phyloP scores from a whole-genome alignment of 64 coral and sea anemone species.

The Actinia tenebrosa region DNA sequence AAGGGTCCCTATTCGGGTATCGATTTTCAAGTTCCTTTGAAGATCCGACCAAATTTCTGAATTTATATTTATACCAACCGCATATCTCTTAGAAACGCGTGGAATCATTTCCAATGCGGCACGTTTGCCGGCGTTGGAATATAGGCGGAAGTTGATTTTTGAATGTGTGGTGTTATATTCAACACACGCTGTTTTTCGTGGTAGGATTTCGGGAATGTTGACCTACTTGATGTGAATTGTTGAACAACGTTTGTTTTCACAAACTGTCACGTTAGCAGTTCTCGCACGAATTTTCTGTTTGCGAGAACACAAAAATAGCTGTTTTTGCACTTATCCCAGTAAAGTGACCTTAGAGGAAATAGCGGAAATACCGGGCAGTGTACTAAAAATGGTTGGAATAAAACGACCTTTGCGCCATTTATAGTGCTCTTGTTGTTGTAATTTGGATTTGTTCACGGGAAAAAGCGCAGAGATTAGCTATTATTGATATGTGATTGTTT shows the following conservation, averaged over 20 bases:
- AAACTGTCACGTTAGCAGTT: neutral
- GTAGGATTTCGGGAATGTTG: neutral
- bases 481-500: slow-evolving; percentile 10
- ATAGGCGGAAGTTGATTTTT: neutral
- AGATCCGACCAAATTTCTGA: neutral
- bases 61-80: slow-evolving; percentile 1
- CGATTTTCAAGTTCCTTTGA: slow-evolving; percentile 15
- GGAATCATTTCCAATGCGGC: neutral
- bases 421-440: neutral
- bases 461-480: neutral
- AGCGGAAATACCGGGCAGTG: neutral
- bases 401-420: neutral
- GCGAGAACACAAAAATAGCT: neutral
- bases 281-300: neutral
- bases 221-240: neutral
- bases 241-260: neutral
- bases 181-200: neutral
- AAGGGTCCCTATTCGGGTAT: neutral
- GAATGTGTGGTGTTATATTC: neutral
- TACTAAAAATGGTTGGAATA: neutral
- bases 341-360: neutral
- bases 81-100: slow-evolving; percentile 1
- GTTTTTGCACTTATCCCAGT: neutral
- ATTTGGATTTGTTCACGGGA: neutral
- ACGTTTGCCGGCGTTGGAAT: neutral